Evolutionary conservation across 1,140 invertebrate species (phyloP).

Genomic region (Heliconius congener): DNA sequence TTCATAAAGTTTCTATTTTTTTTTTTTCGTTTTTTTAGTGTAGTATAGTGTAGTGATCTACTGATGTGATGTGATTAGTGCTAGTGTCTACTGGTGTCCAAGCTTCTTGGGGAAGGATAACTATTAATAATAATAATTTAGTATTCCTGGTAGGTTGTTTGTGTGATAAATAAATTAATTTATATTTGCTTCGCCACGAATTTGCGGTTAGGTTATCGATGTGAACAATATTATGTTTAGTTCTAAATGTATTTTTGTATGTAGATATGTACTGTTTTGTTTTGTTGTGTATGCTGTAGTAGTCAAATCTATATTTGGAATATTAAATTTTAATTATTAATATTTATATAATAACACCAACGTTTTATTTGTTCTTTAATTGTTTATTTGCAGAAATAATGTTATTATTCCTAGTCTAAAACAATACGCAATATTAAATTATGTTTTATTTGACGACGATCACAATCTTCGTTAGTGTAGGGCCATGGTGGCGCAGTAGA

Average conservation of each 20-base stretch:
- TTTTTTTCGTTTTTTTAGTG: no score
- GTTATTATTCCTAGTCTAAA: no score
- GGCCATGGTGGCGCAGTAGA: no score
- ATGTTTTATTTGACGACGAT: no score
- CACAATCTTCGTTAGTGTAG: no score
- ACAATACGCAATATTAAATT: no score
- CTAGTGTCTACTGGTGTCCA: not conserved
- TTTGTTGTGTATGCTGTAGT: not conserved
- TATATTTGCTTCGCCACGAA: not conserved
- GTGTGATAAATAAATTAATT: not conserved
- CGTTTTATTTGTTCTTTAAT: no score
- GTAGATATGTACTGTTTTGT: not conserved
- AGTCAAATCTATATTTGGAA: not conserved
- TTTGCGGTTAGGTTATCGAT: not conserved
- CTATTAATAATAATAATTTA: not conserved
- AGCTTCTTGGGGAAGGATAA: not conserved
- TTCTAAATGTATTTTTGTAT: not conserved
- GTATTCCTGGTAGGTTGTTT: not conserved
- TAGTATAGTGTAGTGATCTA: not conserved
- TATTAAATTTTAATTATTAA: not conserved
- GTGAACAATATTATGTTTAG: not conserved
- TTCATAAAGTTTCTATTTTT: not conserved
- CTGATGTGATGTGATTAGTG: not conserved
- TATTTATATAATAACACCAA: no score
- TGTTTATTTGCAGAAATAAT: no score